phyloP scores from a whole-genome alignment of 2,888 invertebrate species.

The Scrobipalpa atriplicella region DNA sequence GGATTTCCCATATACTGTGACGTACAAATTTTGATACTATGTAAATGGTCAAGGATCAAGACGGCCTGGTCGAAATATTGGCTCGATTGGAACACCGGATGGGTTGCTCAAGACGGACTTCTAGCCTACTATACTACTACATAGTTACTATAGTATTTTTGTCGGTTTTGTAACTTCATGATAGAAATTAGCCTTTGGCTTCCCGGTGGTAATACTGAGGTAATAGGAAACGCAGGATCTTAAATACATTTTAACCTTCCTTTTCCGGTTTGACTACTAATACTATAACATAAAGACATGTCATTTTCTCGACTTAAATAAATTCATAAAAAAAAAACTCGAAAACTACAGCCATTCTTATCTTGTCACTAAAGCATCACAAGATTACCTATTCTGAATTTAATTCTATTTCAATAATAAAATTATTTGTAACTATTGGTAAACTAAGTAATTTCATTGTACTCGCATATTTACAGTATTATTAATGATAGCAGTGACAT shows the following conservation, averaged over 20 bases:
- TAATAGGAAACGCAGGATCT: not conserved
- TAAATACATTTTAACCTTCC: not conserved
- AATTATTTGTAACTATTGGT: not conserved
- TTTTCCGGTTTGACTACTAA: not conserved
- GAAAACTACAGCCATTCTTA: too few species aligned
- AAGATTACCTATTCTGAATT: too few species aligned
- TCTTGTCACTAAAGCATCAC: too few species aligned
- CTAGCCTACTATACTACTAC: slow-evolving; percentile 39
- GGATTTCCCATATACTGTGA: not conserved
- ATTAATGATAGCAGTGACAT: slow-evolving; percentile 16
- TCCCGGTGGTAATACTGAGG: not conserved
- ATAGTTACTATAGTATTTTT: slow-evolving; percentile 30
- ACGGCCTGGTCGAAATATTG: slow-evolving; percentile 64
- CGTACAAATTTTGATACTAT: not conserved
- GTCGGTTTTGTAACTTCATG: slow-evolving; percentile 27
- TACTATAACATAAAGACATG: too few species aligned
- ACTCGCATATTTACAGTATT: not conserved
- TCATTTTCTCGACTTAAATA: too few species aligned
- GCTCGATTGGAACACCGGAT: slow-evolving; percentile 77
- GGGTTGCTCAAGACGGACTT: slow-evolving; percentile 71
- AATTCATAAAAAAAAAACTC: too few species aligned
- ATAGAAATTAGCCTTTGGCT: slow-evolving; percentile 13
- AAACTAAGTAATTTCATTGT: not conserved
- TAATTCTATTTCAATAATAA: not conserved
- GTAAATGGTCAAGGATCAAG: slow-evolving; percentile 47